A percentile compares a stretch with the other conserved stretches of the same genome.
These are phyloP conservation scores for Crocodylus rhombifer DNA, from an alignment of 2,797 vertebrate species.

Conservation along the genomic window DNA sequence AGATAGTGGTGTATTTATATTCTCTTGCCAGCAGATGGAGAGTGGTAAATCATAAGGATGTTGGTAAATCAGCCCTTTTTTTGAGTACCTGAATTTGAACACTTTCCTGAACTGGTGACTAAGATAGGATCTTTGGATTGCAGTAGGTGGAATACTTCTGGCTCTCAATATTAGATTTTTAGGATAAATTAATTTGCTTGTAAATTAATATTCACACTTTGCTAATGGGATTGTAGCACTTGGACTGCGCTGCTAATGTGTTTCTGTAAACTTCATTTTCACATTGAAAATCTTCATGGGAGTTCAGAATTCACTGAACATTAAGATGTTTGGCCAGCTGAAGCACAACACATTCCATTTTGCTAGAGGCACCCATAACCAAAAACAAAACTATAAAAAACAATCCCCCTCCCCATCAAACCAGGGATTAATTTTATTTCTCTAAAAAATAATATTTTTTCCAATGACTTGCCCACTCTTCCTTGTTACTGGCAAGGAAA, in stretches of 20 bases:
- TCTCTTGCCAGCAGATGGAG: not conserved
- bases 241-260: slow-evolving; percentile 32
- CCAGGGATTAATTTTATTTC: not conserved
- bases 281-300: slow-evolving; percentile 65
- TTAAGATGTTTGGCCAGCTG: slow-evolving; percentile 21
- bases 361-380: slow-evolving; percentile 13
- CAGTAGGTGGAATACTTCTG: slow-evolving; percentile 56
- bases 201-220: slow-evolving; percentile 44
- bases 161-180: not conserved
- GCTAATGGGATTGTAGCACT: slow-evolving; percentile 47
- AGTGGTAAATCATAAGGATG: slow-evolving; percentile 8
- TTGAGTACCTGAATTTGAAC: not conserved
- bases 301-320: slow-evolving; percentile 19
- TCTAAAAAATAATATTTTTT: slow-evolving; percentile 8
- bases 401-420: not conserved
- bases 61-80: slow-evolving; percentile 18
- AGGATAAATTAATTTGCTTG: slow-evolving; percentile 29
- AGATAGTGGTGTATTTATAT: not conserved
- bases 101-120: slow-evolving; percentile 48
- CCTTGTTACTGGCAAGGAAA: not conserved
- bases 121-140: slow-evolving; percentile 27
- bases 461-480: not conserved
- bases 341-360: not conserved
- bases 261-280: slow-evolving; percentile 61
- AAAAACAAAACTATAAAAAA: not conserved